Percentiles rank a stretch among this genome's conserved stretches.
Evolutionary conservation across 2,797 vertebrate genomes (phyloP).

Genomic region (Lacerta bilineata): DNA sequence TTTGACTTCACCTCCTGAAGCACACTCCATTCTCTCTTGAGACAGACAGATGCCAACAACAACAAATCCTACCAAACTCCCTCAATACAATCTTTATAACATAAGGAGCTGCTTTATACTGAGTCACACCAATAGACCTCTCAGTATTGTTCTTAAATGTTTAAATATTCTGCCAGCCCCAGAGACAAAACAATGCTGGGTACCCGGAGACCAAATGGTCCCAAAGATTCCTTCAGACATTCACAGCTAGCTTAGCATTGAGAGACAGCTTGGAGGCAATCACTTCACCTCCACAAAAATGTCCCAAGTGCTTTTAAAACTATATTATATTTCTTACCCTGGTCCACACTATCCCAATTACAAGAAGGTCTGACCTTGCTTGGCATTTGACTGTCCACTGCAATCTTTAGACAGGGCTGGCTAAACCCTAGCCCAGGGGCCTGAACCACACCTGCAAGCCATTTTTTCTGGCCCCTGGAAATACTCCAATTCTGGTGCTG

Average conservation of each 20-base stretch:
- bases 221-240: neutral
- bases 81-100: neutral
- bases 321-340: neutral
- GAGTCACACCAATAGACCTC: neutral
- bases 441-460: no score
- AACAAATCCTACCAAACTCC: neutral
- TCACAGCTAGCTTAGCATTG: neutral
- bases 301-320: neutral
- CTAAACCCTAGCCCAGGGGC: no score
- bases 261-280: neutral
- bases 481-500: no score
- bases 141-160: neutral
- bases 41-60: no score
- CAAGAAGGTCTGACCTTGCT: no score
- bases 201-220: neutral
- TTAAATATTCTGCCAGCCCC: neutral
- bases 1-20: no score
- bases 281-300: neutral
- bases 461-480: no score
- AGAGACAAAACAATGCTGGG: neutral
- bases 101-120: neutral
- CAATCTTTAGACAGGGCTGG: no score
- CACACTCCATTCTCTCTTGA: no score
- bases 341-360: neutral
- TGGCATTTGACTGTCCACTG: no score